Conservation (phyloP, 2,797 vertebrate genomes). For the Columba guinea region DNA sequence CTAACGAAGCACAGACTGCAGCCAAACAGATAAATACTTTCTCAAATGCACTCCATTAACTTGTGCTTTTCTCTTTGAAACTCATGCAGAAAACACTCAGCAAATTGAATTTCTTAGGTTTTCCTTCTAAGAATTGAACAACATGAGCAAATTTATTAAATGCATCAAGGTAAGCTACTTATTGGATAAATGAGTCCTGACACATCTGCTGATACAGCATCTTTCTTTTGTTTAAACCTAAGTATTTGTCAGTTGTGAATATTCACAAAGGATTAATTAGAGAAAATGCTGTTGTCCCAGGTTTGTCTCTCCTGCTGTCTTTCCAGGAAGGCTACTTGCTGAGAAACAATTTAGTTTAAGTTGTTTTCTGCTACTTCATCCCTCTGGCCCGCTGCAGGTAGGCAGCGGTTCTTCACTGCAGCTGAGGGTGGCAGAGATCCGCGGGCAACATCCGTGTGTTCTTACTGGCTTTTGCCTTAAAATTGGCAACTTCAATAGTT, state of each 20-base stretch:
- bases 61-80: not conserved
- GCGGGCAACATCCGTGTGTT: not conserved
- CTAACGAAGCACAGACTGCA: not conserved
- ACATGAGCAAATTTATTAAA: not conserved
- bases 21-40: not conserved
- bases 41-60: not conserved
- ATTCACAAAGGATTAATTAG: not conserved
- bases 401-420: not conserved
- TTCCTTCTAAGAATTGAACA: not conserved
- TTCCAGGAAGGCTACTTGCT: not conserved
- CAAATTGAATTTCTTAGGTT: not conserved
- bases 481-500: not conserved
- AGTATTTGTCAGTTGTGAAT: not conserved
- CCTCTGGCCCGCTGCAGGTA: not conserved
- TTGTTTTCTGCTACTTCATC: not conserved
- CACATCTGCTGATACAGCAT: not conserved
- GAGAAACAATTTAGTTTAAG: not conserved
- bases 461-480: not conserved
- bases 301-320: not conserved
- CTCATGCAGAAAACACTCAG: not conserved
- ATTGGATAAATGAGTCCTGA: not conserved
- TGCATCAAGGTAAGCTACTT: not conserved
- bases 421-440: not conserved
- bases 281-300: not conserved
- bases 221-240: not conserved